Evolutionary conservation across 2,113 vertebrate species (phyloP).

Genomic region (Cebus imitator): DNA sequence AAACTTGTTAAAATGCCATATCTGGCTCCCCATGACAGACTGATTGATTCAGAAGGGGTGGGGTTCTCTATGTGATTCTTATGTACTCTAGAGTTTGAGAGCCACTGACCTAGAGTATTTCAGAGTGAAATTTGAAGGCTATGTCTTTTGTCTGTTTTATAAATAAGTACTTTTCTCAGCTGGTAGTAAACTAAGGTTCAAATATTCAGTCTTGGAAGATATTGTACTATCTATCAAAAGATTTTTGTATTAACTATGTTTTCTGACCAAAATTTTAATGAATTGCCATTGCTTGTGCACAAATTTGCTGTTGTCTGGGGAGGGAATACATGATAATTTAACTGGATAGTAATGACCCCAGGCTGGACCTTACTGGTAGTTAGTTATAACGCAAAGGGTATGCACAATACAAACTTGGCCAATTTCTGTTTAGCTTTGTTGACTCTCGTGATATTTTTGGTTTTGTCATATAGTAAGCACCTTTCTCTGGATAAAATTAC

Average conservation of each 20-base stretch:
- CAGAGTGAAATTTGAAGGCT: not conserved
- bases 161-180: not conserved
- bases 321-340: not conserved
- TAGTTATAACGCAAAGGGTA: not conserved
- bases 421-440: not conserved
- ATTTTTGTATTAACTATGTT: not conserved
- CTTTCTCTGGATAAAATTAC: not conserved
- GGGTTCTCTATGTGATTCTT: not conserved
- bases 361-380: not conserved
- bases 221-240: not conserved
- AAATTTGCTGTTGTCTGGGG: not conserved
- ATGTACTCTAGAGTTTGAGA: not conserved
- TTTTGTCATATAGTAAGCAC: not conserved
- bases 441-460: not conserved
- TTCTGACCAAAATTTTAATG: not conserved
- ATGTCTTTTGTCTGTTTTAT: not conserved
- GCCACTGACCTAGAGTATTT: not conserved
- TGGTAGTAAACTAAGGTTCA: not conserved
- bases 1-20: not conserved
- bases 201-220: not conserved
- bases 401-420: not conserved
- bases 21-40: not conserved
- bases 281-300: not conserved
- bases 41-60: not conserved
- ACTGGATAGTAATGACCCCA: not conserved